These are phyloP conservation scores for Flabesymbios commensalis DNA, from an alignment of 2,888 invertebrate species.

Conservation along the genomic window DNA sequence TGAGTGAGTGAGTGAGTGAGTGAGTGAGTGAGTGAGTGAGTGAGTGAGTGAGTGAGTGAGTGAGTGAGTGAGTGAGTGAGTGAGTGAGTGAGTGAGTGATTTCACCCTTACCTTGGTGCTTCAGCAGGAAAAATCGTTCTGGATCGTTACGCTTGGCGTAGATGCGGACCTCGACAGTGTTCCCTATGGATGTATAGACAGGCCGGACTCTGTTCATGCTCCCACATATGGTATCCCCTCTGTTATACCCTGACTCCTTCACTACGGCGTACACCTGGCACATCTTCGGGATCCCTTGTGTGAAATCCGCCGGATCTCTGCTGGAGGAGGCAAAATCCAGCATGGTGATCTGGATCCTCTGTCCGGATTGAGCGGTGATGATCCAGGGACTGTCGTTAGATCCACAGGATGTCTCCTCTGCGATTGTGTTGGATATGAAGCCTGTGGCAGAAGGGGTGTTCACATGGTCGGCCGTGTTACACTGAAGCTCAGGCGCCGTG, in stretches of 20 bases:
- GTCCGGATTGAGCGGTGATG: constrained; percentile 16
- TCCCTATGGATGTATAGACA: constrained; percentile 21
- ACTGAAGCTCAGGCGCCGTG: constrained; percentile 2
- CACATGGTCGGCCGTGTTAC: constrained; percentile 8
- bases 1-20: no score
- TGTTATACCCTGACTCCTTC: not conserved
- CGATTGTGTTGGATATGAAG: constrained; percentile 19
- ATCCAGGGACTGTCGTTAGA: constrained; percentile 24
- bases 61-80: no score
- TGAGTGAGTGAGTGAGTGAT: no score
- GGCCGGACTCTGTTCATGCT: not conserved
- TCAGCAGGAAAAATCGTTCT: constrained; percentile 28
- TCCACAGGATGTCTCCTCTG: constrained; percentile 13
- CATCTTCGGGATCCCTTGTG: not conserved
- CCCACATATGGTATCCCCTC: not conserved
- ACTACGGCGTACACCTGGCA: constrained; percentile 15
- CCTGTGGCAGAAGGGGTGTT: constrained; percentile 1
- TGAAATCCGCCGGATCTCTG: not conserved
- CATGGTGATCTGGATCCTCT: constrained; percentile 14
- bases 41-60: no score
- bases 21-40: no score
- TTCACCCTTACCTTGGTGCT: constrained; percentile 25
- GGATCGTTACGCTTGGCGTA: not conserved
- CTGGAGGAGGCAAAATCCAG: constrained; percentile 2
- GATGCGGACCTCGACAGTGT: constrained; percentile 13